Conservation (phyloP, 2,797 vertebrate species). For the Vireo griseus region DNA sequence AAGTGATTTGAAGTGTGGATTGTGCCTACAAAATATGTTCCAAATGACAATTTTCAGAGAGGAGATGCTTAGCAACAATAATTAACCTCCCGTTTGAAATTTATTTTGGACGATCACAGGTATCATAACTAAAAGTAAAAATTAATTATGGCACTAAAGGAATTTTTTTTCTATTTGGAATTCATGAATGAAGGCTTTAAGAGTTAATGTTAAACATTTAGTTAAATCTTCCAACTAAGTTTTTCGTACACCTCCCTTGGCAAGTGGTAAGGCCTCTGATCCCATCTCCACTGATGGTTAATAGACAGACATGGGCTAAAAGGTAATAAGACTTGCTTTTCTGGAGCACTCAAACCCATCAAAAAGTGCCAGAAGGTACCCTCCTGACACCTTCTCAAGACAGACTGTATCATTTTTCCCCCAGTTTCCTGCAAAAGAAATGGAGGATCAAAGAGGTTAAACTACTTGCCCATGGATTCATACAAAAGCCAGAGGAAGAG, state of each 20-base stretch:
- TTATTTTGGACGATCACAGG: neutral
- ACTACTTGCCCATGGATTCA: neutral
- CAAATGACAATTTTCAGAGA: neutral
- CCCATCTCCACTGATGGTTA: neutral
- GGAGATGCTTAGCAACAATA: neutral
- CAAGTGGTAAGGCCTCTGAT: neutral
- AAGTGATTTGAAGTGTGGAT: neutral
- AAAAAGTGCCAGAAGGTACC: slow-evolving; percentile 24
- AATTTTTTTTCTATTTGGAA: neutral
- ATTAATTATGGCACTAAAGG: neutral
- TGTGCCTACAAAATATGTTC: neutral
- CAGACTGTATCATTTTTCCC: neutral
- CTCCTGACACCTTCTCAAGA: neutral
- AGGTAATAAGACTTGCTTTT: slow-evolving; percentile 34
- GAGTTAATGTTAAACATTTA: neutral
- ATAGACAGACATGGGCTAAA: neutral
- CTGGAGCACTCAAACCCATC: slow-evolving; percentile 1
- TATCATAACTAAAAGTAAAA: neutral
- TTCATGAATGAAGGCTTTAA: neutral
- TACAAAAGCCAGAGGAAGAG: neutral
- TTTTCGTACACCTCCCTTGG: neutral
- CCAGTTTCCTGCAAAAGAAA: slow-evolving; percentile 28
- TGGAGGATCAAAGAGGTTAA: slow-evolving; percentile 35
- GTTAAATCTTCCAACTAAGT: neutral
- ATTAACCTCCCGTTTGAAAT: neutral